Base-by-base conservation (phyloP, 2,888 invertebrate species). In the Acrobasis repandana region DNA sequence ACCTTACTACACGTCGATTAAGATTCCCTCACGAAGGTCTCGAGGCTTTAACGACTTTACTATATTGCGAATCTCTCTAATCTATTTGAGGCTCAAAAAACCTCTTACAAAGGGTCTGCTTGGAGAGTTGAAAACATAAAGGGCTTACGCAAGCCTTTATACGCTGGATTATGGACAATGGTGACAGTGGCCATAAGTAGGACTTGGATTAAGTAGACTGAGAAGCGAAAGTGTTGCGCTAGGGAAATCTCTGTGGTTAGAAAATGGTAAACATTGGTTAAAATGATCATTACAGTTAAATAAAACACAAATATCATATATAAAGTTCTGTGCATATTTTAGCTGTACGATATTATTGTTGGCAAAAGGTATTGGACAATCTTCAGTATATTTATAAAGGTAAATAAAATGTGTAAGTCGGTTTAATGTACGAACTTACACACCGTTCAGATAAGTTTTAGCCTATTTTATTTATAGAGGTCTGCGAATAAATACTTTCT, bases 161-260 rank as follows among this genome's bases (percentile, higher is more conserved):
- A 50, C 61, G 54, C 57, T 43, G 58, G 60, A 65, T 67, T 66
- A 49, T 56, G 61, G 50, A 67, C 66, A 71, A 72, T 67, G 66
- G 67, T 65, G 65, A 68, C 67, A 69, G 64, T 64, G 57, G 58
- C 63, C 57, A 49, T 67, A 69, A 73, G 71, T 69, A 59, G 71
- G 65, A 66, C 74, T 61, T 65, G 63, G 63, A 66, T 69, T 67
- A 67, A 71, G 66, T 67, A 64, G 64, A 65, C 63, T 67, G 66
- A 67, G 67, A 69, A 75, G 72, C 68, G 76, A 79, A 77, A 77
- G 75, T 75, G 73, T 72, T 71, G 64, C 68, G 56, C 60, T 63
- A 60, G 65, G 54, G 58, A 56, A 63, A 58, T 54, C 33, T 52
- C 34, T 52, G 52, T 16, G 52, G 52, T 52, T 52, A 52, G 63